A percentile compares a stretch with the other conserved stretches of the same genome.
Conservation (phyloP, 2,888 invertebrate species). For the Anorthoa munda region DNA sequence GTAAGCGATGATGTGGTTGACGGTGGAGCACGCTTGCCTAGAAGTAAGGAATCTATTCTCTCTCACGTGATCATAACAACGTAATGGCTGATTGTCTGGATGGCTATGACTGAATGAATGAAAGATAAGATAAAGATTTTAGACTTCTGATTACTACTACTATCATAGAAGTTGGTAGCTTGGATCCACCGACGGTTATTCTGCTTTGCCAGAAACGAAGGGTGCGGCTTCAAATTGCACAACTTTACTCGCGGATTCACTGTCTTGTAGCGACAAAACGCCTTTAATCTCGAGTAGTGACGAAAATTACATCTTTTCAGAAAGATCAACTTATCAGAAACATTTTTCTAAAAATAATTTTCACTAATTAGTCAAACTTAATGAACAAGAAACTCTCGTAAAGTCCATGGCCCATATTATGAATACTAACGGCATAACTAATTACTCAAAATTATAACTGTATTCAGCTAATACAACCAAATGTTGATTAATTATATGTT, state of each 20-base stretch:
- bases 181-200: not conserved
- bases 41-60: too few relatives aligned
- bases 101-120: not conserved
- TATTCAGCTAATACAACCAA: constrained; percentile 56
- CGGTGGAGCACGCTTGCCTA: too few relatives aligned
- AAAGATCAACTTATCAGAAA: not conserved
- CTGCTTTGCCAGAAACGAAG: too few relatives aligned
- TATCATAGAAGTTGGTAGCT: not conserved
- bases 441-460: constrained; percentile 52
- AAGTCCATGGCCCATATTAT: constrained; percentile 67
- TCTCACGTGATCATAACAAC: too few relatives aligned
- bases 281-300: not conserved
- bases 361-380: not conserved
- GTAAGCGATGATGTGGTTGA: too few relatives aligned
- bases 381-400: not conserved
- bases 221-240: too few relatives aligned
- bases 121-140: not conserved
- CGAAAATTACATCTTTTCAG: not conserved
- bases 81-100: too few relatives aligned
- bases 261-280: not conserved
- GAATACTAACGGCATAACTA: constrained; percentile 33
- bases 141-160: not conserved
- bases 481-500: constrained; percentile 78
- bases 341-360: not conserved
- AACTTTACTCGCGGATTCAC: too few relatives aligned